A percentile compares a stretch with the other conserved stretches of the same genome.
These are phyloP conservation scores for Agelastica alni DNA, from an alignment of 2,888 invertebrate species.

Conservation along the genomic window DNA sequence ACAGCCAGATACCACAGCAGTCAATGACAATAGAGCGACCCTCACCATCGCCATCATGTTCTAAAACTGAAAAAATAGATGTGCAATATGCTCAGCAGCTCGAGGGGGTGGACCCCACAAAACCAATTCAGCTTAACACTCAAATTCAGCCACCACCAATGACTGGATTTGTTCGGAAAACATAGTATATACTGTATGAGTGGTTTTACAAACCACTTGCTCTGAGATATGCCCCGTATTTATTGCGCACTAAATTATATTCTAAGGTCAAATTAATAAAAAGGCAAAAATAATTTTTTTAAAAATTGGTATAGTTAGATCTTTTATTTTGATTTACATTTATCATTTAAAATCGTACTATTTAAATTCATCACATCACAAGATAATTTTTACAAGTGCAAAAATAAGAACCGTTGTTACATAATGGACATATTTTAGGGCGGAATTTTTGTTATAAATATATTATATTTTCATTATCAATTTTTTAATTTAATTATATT, in stretches of 20 bases:
- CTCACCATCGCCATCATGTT: constrained; percentile 42
- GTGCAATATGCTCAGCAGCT: constrained; percentile 3
- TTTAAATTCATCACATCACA: no score
- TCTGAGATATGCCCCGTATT: constrained; percentile 46
- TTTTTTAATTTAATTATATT: no score
- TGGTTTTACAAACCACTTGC: constrained; percentile 47
- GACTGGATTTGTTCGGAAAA: constrained; percentile 60
- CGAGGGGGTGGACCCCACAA: constrained; percentile 59
- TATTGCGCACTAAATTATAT: constrained; percentile 26
- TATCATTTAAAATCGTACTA: no score
- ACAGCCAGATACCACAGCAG: constrained; percentile 74
- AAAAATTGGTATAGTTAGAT: no score
- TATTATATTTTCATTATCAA: no score
- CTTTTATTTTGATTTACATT: no score
- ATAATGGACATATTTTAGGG: no score
- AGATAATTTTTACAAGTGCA: no score
- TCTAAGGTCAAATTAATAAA: constrained; percentile 15
- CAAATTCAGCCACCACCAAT: constrained; percentile 62
- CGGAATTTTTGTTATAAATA: no score
- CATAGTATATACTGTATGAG: constrained; percentile 51
- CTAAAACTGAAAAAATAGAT: constrained; percentile 18
- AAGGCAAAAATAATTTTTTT: constrained; percentile 6
- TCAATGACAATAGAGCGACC: constrained; percentile 69
- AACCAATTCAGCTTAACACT: constrained; percentile 54
- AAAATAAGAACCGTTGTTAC: no score